Evolutionary conservation across 2,888 invertebrate species (phyloP).

Genomic region (Carabus problematicus): DNA sequence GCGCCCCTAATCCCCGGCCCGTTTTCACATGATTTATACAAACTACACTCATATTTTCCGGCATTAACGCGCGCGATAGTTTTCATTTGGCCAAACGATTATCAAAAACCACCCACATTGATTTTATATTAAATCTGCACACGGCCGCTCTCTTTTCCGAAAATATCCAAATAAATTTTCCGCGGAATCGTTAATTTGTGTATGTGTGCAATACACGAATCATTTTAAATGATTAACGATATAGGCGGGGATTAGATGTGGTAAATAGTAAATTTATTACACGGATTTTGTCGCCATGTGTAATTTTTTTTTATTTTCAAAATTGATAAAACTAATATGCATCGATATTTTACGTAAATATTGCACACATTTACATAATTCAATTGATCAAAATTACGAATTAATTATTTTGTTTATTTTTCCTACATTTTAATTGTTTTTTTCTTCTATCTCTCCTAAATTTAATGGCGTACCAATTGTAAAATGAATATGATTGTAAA

Average conservation of each 20-base stretch:
- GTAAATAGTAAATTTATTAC: not conserved
- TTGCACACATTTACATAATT: too few species aligned
- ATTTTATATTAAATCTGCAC: slow-evolving; percentile 40
- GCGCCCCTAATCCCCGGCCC: slow-evolving; percentile 33
- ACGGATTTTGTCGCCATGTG: too few species aligned
- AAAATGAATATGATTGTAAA: too few species aligned
- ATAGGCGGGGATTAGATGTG: not conserved
- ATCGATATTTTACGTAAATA: too few species aligned
- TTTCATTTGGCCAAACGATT: slow-evolving; percentile 43
- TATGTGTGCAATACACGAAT: too few species aligned
- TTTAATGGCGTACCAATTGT: too few species aligned
- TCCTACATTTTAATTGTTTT: too few species aligned
- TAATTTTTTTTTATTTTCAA: slow-evolving; percentile 3
- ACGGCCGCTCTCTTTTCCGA: slow-evolving; percentile 4
- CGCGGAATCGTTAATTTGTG: slow-evolving; percentile 5
- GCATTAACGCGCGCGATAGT: slow-evolving; percentile 39
- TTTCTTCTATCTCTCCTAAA: too few species aligned
- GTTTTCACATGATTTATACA: slow-evolving; percentile 36
- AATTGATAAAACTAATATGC: too few species aligned
- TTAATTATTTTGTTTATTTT: too few species aligned
- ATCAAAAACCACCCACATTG: slow-evolving; percentile 40
- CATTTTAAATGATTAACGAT: slow-evolving; percentile 5
- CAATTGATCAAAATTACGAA: too few species aligned
- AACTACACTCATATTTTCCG: slow-evolving; percentile 41
- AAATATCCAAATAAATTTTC: slow-evolving; percentile 17